Evolutionary conservation across 2,797 vertebrate genomes (phyloP).

Genomic region (Falco concolor): DNA sequence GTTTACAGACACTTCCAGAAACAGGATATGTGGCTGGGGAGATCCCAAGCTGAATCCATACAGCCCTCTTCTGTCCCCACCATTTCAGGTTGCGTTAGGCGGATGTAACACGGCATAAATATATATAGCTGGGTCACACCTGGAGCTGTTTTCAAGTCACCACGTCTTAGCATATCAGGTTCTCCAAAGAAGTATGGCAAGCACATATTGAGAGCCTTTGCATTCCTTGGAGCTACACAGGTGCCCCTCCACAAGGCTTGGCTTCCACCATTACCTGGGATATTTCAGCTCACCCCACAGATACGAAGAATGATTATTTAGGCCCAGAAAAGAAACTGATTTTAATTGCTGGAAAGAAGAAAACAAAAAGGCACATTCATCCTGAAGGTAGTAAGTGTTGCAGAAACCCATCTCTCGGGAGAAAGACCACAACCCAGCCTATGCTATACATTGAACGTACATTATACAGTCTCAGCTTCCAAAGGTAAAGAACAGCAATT

Average conservation of each 20-base stretch:
- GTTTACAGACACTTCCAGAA: background rate
- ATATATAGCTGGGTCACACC: background rate
- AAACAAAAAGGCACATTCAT: background rate
- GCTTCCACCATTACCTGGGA: background rate
- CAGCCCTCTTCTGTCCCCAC: background rate
- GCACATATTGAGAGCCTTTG: background rate
- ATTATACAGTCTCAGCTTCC: background rate
- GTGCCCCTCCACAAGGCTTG: background rate
- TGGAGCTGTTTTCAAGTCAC: background rate
- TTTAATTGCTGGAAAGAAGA: background rate
- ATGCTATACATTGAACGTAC: fast-evolving
- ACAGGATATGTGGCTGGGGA: background rate
- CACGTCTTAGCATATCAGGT: background rate
- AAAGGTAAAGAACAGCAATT: background rate
- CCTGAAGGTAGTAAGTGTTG: background rate
- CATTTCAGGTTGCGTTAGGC: background rate
- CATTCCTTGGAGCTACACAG: background rate
- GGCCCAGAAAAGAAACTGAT: background rate
- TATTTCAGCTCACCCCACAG: background rate
- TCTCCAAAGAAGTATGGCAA: background rate
- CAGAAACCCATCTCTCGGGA: background rate
- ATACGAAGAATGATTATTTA: background rate
- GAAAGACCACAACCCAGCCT: background rate
- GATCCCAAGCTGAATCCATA: background rate
- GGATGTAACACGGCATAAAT: background rate